A percentile compares a stretch with the other conserved stretches of the same genome.
Evolutionary conservation across 2,113 vertebrate genomes (phyloP).

Genomic region (Gymnogyps californianus): DNA sequence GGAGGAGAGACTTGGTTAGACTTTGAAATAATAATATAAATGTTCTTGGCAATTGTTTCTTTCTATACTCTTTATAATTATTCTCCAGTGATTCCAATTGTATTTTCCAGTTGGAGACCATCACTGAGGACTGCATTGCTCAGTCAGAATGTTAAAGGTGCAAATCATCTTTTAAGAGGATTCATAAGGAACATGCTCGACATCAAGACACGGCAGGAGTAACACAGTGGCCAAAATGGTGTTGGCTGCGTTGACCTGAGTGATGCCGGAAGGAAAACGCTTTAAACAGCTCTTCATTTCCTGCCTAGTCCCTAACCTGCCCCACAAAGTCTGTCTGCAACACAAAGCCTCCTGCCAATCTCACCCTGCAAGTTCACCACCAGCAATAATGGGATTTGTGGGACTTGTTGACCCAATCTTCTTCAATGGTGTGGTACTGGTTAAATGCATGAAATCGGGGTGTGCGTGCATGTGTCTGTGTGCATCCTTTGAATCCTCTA

Average conservation of each 20-base stretch:
- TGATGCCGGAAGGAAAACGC: neutral
- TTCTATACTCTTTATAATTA: slow-evolving; percentile 46
- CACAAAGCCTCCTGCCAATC: neutral
- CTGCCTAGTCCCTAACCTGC: neutral
- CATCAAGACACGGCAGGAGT: neutral
- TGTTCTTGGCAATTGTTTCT: slow-evolving; percentile 50
- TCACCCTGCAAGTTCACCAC: neutral
- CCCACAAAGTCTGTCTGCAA: neutral
- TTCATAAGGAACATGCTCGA: neutral
- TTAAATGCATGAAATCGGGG: rapidly evolving
- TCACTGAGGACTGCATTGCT: neutral
- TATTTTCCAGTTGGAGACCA: neutral
- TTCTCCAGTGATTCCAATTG: neutral
- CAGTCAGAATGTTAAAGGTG: neutral
- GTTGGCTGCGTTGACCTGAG: neutral
- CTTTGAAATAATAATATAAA: slow-evolving; percentile 43
- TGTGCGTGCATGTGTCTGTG: rapidly evolving
- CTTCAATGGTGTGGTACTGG: neutral
- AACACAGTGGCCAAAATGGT: neutral
- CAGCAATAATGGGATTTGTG: neutral
- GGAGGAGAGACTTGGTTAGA: neutral
- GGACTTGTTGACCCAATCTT: neutral
- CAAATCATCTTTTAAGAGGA: neutral
- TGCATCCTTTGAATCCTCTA: neutral
- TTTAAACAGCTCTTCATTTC: neutral